Percentiles rank a stretch among this genome's conserved stretches.
phyloP scores from a whole-genome alignment of 2,113 vertebrate species.

The Rhinopithecus roxellana region DNA sequence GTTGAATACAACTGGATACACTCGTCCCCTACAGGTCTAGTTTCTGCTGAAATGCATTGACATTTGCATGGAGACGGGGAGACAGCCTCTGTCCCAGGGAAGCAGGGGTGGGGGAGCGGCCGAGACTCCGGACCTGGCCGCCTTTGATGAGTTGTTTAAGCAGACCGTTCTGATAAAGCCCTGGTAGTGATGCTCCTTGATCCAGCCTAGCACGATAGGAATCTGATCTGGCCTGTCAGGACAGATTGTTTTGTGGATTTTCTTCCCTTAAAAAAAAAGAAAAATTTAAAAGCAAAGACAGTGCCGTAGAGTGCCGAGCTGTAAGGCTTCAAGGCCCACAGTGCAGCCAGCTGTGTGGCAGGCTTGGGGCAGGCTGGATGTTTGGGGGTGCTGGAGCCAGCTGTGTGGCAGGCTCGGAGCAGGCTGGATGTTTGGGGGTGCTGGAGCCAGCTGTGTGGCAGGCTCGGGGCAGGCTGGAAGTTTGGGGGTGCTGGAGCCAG shows the following conservation, averaged over 20 bases:
- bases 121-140: accelerated
- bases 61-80: background rate
- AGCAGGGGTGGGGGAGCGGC: background rate
- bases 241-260: background rate
- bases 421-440: conserved; percentile 79
- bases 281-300: background rate
- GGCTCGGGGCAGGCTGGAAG: conserved; percentile 59
- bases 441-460: conserved; percentile 10
- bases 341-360: background rate
- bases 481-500: background rate
- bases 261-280: background rate
- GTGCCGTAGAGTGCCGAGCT: background rate
- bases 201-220: background rate
- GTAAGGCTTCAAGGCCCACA: background rate
- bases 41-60: background rate
- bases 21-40: background rate
- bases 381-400: background rate
- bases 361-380: conserved; percentile 54
- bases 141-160: background rate
- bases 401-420: background rate
- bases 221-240: background rate
- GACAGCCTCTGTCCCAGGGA: background rate
- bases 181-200: background rate
- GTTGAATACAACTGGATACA: background rate
- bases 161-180: background rate